Conservation (phyloP, 2,888 invertebrate species). For the Pyralis farinalis region DNA sequence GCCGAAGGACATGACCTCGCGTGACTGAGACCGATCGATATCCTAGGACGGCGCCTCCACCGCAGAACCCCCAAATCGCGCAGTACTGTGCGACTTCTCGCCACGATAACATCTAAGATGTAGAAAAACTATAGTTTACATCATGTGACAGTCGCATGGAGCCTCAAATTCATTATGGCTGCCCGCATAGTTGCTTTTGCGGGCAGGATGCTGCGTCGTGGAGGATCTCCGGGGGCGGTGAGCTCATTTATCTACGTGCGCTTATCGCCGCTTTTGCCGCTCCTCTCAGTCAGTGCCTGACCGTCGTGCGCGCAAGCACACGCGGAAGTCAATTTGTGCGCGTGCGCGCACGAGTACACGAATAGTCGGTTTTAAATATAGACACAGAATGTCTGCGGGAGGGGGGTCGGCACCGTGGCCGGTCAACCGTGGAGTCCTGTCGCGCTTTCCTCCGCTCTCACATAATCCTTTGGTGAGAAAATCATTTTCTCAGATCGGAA, state of each 20-base stretch:
- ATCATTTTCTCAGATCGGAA: slow-evolving; percentile 44
- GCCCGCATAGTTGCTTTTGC: slow-evolving; percentile 66
- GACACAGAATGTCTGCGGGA: slow-evolving; percentile 75
- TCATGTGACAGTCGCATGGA: slow-evolving; percentile 26
- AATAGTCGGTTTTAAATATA: slow-evolving; percentile 79
- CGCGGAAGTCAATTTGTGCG: slow-evolving; percentile 77
- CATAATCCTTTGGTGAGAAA: slow-evolving; percentile 72
- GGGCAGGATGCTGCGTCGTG: slow-evolving; percentile 65
- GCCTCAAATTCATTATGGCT: slow-evolving; percentile 41
- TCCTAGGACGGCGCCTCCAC: slow-evolving; percentile 50
- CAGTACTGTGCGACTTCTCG: slow-evolving; percentile 65
- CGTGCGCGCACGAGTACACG: slow-evolving; percentile 71
- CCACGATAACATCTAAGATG: slow-evolving; percentile 52
- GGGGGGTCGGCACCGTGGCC: slow-evolving; percentile 88
- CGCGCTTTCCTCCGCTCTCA: slow-evolving; percentile 63
- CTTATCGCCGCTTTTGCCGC: slow-evolving; percentile 63
- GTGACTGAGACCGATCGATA: slow-evolving; percentile 69
- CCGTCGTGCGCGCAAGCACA: slow-evolving; percentile 74
- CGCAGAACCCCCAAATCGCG: slow-evolving; percentile 43
- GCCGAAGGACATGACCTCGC: slow-evolving; percentile 80
- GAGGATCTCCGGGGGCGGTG: slow-evolving; percentile 76
- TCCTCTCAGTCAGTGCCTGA: slow-evolving; percentile 70
- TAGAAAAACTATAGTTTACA: slow-evolving; percentile 24
- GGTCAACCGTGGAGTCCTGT: slow-evolving; percentile 82
- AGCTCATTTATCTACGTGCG: slow-evolving; percentile 68